phyloP scores from a whole-genome alignment of 37 sponge, comb jelly and placozoan genomes.

The Eunapius fragilis region DNA sequence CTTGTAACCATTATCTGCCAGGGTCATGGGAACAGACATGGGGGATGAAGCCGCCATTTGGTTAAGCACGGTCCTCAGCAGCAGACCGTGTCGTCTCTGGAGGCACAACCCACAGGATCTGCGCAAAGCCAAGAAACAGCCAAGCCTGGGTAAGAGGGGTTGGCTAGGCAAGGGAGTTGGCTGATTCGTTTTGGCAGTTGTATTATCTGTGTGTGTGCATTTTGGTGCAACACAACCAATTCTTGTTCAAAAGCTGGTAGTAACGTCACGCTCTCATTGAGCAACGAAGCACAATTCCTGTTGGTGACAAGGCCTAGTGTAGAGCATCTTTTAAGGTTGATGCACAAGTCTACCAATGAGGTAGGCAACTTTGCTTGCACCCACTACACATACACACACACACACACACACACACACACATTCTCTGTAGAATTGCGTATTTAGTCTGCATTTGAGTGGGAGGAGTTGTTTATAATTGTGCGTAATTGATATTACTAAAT shows the following conservation, averaged over 20 bases:
- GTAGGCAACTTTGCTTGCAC: too few species aligned
- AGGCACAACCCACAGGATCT: conserved; percentile 41
- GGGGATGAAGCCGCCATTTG: conserved; percentile 73
- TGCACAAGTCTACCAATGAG: not conserved
- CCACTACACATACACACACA: too few species aligned
- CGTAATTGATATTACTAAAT: not conserved
- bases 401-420: too few species aligned
- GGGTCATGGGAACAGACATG: conserved; percentile 69
- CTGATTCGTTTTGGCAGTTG: too few species aligned
- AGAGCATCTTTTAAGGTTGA: not conserved
- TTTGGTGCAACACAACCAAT: not conserved
- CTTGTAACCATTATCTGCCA: too few species aligned
- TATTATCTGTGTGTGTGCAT: not conserved
- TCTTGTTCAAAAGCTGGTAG: not conserved
- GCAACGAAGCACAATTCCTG: conserved; percentile 82
- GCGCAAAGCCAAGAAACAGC: conserved; percentile 34
- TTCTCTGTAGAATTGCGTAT: too few species aligned
- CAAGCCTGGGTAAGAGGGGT: not conserved
- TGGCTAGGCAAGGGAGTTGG: not conserved
- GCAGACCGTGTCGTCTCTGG: conserved; percentile 63
- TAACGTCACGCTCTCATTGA: conserved; percentile 55
- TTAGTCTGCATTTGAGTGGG: too few species aligned
- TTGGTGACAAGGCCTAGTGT: conserved; percentile 59
- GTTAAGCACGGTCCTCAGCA: conserved; percentile 54
- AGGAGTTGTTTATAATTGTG: not conserved